Percentiles rank a stretch among this genome's conserved stretches.
Conservation (phyloP, 2,113 vertebrate species). For the Rhea pennata region DNA sequence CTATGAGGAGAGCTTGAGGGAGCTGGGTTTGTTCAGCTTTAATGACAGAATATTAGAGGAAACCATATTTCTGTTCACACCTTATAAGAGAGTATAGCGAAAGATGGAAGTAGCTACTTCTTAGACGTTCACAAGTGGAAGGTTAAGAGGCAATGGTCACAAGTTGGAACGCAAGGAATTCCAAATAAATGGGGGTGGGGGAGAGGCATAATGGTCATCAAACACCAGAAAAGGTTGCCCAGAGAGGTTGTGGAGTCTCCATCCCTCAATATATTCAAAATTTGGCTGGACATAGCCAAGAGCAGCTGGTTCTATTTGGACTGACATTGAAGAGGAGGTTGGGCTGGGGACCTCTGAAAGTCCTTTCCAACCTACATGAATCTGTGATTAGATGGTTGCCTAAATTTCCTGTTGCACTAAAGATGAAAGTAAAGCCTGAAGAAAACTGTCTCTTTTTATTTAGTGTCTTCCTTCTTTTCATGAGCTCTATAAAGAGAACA, state of each 20-base stretch:
- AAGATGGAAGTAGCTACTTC: background rate
- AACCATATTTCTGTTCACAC: background rate
- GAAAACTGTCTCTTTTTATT: background rate
- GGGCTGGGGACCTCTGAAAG: background rate
- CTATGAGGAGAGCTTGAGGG: background rate
- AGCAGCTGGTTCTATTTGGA: background rate
- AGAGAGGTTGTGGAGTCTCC: fast-evolving
- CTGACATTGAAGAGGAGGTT: background rate
- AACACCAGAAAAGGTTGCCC: background rate
- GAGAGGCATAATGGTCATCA: background rate
- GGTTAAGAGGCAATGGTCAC: background rate
- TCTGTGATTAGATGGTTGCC: background rate
- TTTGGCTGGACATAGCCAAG: background rate
- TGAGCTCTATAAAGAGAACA: background rate
- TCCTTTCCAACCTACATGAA: background rate
- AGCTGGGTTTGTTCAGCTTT: background rate
- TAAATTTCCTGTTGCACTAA: background rate
- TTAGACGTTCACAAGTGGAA: background rate
- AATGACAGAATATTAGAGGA: background rate
- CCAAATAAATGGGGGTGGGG: background rate
- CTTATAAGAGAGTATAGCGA: background rate
- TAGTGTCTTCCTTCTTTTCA: background rate
- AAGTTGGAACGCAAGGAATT: background rate
- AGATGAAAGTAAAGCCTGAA: background rate
- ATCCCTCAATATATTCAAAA: background rate